Evolutionary conservation across 2,113 vertebrate species (phyloP).

Genomic region (Micromys minutus): DNA sequence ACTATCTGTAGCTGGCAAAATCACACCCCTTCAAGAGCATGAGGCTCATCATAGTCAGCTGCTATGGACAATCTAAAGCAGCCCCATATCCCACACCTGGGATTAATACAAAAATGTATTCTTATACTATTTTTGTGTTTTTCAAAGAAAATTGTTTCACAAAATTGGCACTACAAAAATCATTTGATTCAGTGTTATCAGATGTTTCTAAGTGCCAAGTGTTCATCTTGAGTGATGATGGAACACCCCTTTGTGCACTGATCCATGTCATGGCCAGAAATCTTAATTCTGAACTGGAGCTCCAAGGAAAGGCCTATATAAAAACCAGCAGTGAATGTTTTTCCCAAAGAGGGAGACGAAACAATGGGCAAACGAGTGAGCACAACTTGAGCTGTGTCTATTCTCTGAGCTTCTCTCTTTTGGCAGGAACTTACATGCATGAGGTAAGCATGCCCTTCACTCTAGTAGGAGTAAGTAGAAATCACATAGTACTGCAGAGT

Average conservation of each 20-base stretch:
- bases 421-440: background rate
- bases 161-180: background rate
- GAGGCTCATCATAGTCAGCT: background rate
- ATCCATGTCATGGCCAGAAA: background rate
- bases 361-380: background rate
- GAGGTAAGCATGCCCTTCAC: background rate
- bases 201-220: background rate
- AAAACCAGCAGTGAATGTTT: background rate
- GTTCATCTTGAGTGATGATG: constrained; percentile 21
- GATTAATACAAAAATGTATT: background rate
- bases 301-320: background rate
- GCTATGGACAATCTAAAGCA: background rate
- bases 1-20: background rate
- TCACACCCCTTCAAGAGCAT: background rate
- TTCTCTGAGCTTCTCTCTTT: background rate
- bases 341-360: background rate
- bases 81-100: background rate
- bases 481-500: background rate
- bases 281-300: background rate
- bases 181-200: background rate
- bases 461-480: background rate
- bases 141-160: background rate
- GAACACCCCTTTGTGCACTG: background rate
- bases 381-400: background rate
- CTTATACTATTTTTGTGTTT: background rate